These are phyloP conservation scores for Urocitellus parryii DNA, from an alignment of 2,113 vertebrate genomes.

Conservation along the genomic window DNA sequence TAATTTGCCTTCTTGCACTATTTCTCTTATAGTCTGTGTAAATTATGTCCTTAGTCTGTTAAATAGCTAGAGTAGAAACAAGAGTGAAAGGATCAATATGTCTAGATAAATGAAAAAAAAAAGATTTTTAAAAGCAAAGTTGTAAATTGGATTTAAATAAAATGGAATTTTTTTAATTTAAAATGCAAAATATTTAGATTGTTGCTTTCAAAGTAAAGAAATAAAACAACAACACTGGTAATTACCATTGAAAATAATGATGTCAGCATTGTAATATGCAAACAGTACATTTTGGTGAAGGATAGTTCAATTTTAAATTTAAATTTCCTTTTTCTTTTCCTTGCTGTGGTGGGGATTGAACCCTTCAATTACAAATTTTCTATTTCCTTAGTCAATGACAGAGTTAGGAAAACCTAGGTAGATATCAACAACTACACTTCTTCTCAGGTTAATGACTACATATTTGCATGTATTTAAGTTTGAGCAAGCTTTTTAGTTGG, in stretches of 20 bases:
- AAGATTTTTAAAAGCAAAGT: background rate
- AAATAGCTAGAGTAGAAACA: slow-evolving; percentile 50
- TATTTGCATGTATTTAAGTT: background rate
- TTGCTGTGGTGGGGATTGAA: background rate
- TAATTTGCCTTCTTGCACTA: slow-evolving; percentile 26
- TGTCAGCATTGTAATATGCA: background rate
- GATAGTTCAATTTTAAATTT: background rate
- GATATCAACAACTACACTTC: background rate
- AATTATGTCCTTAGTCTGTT: slow-evolving; percentile 52
- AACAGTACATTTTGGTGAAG: slow-evolving; percentile 22
- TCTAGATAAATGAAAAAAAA: slow-evolving; percentile 21
- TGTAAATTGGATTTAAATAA: slow-evolving; percentile 24
- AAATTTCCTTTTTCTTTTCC: slow-evolving; percentile 23
- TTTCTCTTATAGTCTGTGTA: slow-evolving; percentile 33
- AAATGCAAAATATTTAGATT: slow-evolving; percentile 38
- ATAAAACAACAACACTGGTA: background rate
- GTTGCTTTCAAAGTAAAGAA: slow-evolving; percentile 51
- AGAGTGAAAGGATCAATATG: slow-evolving; percentile 53
- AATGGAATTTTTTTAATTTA: slow-evolving; percentile 38
- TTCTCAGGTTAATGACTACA: slow-evolving; percentile 1
- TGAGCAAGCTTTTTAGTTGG: slow-evolving; percentile 5
- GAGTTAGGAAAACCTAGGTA: background rate
- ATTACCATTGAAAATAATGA: slow-evolving; percentile 40
- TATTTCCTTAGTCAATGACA: background rate
- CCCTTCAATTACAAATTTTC: background rate